phyloP scores from a whole-genome alignment of 1,140 invertebrate genomes.

The Hyposmocoma kahamanoa region DNA sequence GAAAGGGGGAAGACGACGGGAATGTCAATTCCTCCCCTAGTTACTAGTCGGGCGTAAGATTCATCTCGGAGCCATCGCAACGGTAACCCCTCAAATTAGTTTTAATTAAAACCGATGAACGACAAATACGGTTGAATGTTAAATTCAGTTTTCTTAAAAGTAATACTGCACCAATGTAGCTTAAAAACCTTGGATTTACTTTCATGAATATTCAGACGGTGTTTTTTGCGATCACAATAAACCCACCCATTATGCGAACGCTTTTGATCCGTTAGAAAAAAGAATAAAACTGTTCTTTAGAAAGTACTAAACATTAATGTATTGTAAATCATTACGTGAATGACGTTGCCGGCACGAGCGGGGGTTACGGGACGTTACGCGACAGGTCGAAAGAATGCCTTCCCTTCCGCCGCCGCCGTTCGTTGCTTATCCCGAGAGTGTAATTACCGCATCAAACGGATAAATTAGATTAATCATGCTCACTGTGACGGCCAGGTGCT shows the following conservation, averaged over 20 bases:
- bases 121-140: constrained; percentile 20
- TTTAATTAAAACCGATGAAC: constrained; percentile 57
- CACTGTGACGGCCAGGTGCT: constrained; percentile 51
- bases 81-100: constrained; percentile 50
- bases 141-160: no score
- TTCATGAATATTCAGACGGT: constrained; percentile 1
- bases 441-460: constrained; percentile 50
- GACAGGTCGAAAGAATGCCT: constrained; percentile 36
- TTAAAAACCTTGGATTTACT: neutral
- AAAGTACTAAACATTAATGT: constrained; percentile 22
- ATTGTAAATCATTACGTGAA: constrained; percentile 31
- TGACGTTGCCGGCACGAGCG: constrained; percentile 13
- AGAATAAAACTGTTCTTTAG: neutral
- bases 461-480: constrained; percentile 64
- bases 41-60: constrained; percentile 31
- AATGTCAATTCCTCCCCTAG: constrained; percentile 50
- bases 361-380: constrained; percentile 10
- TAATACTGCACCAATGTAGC: no score
- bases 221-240: neutral
- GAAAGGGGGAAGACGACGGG: constrained; percentile 40
- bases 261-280: neutral
- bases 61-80: constrained; percentile 37
- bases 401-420: constrained; percentile 25
- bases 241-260: neutral
- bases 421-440: constrained; percentile 28